Conservation (phyloP, 2,797 vertebrate genomes). For the Poeciliopsis paucimaculata region DNA sequence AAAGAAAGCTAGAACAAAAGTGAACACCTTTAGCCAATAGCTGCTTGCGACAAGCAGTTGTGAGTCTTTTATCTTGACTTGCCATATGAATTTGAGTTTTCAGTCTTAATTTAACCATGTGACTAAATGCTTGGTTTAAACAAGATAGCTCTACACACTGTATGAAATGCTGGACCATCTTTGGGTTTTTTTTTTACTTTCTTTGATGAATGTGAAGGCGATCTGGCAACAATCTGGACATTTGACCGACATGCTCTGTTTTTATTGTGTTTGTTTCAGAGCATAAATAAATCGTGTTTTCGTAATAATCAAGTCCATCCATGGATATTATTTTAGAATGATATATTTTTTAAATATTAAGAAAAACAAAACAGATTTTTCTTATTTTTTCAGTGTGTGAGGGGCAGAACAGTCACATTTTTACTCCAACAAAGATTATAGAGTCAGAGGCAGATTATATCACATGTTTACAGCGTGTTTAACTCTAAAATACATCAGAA, state of each 20-base stretch:
- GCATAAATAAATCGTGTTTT: neutral
- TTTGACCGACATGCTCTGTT: neutral
- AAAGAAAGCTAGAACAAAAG: neutral
- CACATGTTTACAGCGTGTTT: neutral
- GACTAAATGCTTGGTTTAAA: slow-evolving; percentile 30
- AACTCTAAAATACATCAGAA: neutral
- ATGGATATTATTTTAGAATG: no score
- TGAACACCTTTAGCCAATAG: neutral
- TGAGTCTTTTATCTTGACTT: neutral
- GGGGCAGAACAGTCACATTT: neutral
- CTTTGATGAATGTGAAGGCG: neutral
- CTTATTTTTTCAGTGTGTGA: neutral
- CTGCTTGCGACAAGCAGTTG: neutral
- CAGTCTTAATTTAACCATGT: slow-evolving; percentile 35
- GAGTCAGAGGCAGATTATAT: neutral
- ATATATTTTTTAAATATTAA: no score
- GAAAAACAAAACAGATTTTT: no score
- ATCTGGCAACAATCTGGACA: neutral
- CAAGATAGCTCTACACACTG: slow-evolving; percentile 6
- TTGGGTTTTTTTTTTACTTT: neutral
- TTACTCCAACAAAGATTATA: neutral
- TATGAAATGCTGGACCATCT: neutral
- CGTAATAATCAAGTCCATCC: neutral
- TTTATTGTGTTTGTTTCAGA: neutral
- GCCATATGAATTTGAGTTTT: slow-evolving; percentile 66